Percentiles rank a stretch among this genome's conserved stretches.
phyloP scores from a whole-genome alignment of 2,113 vertebrate genomes.

The Oryzias woworae region DNA sequence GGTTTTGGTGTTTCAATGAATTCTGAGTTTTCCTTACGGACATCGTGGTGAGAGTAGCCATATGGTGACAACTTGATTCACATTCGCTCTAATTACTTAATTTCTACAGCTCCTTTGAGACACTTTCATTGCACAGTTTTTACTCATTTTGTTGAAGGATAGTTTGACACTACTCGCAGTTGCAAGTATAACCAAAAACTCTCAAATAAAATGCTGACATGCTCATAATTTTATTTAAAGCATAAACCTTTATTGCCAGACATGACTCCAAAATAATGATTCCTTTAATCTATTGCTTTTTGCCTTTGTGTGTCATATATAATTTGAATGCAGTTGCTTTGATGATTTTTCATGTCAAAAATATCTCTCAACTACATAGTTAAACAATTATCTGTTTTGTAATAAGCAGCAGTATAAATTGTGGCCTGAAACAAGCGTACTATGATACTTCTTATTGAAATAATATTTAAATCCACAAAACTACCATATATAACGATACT shows the following conservation, averaged over 20 bases:
- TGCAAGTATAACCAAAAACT: background rate
- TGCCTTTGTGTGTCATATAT: too few species aligned
- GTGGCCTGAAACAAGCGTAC: too few species aligned
- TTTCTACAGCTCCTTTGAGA: slow-evolving; percentile 1
- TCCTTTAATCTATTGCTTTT: too few species aligned
- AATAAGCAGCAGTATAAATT: too few species aligned
- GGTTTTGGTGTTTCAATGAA: background rate
- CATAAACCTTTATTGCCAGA: background rate
- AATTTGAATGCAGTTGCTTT: too few species aligned
- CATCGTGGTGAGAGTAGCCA: background rate
- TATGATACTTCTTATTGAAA: too few species aligned
- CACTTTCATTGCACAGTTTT: background rate
- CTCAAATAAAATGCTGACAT: background rate
- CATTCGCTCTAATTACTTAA: background rate
- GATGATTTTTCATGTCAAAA: too few species aligned
- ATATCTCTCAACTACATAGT: too few species aligned
- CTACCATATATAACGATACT: too few species aligned
- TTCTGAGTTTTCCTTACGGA: slow-evolving; percentile 7
- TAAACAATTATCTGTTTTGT: too few species aligned
- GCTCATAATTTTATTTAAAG: background rate
- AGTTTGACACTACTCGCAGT: background rate
- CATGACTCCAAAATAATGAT: too few species aligned
- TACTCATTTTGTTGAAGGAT: background rate
- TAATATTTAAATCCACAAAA: too few species aligned
- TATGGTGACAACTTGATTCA: slow-evolving; percentile 13